Evolutionary conservation across 2,113 vertebrate species (phyloP).

Genomic region (Daubentonia madagascariensis): DNA sequence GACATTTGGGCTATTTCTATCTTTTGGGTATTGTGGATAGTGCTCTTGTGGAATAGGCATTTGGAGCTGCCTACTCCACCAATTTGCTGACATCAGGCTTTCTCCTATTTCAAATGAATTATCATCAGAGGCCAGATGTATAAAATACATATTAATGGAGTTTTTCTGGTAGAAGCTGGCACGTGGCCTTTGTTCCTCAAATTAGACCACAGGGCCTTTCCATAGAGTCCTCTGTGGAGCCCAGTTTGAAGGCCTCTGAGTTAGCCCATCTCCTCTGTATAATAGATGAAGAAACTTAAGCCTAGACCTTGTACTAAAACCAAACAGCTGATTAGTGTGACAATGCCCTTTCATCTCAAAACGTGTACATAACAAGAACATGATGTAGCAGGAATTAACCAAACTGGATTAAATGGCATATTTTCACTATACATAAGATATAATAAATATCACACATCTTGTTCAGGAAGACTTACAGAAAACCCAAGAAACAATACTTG

Average conservation of each 20-base stretch:
- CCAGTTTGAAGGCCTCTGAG: neutral
- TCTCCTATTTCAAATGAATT: neutral
- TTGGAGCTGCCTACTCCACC: neutral
- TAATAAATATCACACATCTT: neutral
- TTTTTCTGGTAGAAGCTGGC: neutral
- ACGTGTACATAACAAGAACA: neutral
- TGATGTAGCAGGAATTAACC: neutral
- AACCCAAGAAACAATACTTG: neutral
- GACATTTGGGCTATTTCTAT: neutral
- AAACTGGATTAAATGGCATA: neutral
- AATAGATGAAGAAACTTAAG: neutral
- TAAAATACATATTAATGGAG: neutral
- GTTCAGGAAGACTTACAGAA: neutral
- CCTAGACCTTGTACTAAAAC: neutral
- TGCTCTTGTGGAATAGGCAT: neutral
- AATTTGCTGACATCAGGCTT: neutral
- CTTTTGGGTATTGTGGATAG: neutral
- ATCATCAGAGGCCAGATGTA: neutral
- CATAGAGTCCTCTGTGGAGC: neutral
- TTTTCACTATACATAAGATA: neutral
- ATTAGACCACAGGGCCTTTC: neutral
- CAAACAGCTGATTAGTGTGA: neutral
- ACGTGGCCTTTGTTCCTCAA: neutral
- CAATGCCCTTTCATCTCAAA: neutral
- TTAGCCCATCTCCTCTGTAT: neutral